These are phyloP conservation scores for Eupeodes latifasciatus DNA, from an alignment of 2,888 invertebrate genomes.

Conservation along the genomic window DNA sequence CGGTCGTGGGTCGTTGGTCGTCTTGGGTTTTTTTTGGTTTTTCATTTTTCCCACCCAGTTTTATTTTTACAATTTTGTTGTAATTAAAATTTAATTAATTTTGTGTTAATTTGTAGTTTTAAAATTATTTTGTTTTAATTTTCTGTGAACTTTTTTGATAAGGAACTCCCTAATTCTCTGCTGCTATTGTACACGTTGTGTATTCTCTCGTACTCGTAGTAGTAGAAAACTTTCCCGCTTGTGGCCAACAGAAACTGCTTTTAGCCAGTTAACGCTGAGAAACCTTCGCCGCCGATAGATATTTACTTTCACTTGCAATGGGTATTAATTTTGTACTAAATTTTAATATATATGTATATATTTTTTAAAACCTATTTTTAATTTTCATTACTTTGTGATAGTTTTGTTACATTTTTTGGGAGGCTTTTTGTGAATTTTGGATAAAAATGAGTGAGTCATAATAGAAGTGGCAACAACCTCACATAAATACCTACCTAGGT, in stretches of 20 bases:
- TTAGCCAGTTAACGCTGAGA: conserved; percentile 55
- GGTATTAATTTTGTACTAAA: conserved; percentile 44
- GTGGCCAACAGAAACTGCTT: conserved; percentile 60
- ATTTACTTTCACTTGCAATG: conserved; percentile 61
- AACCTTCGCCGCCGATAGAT: conserved; percentile 40
- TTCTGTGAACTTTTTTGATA: conserved; percentile 6
- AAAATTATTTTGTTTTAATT: background rate
- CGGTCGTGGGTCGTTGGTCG: conserved; percentile 26
- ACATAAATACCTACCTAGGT: conserved; percentile 1
- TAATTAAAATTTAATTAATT: conserved; percentile 1
- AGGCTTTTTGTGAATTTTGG: background rate
- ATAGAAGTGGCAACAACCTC: conserved; percentile 16
- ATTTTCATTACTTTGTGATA: conserved; percentile 8
- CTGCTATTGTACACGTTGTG: conserved; percentile 30
- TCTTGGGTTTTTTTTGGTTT: conserved; percentile 61
- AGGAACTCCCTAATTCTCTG: background rate
- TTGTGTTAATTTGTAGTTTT: background rate
- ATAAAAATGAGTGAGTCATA: conserved; percentile 19
- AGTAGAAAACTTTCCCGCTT: conserved; percentile 58
- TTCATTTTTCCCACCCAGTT: conserved; percentile 34
- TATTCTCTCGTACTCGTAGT: background rate
- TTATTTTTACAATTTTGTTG: conserved; percentile 25
- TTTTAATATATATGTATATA: background rate
- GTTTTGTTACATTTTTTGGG: background rate
- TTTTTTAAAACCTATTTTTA: conserved; percentile 5